phyloP scores from a whole-genome alignment of 2,797 vertebrate species.

The Sarcoramphus papa region DNA sequence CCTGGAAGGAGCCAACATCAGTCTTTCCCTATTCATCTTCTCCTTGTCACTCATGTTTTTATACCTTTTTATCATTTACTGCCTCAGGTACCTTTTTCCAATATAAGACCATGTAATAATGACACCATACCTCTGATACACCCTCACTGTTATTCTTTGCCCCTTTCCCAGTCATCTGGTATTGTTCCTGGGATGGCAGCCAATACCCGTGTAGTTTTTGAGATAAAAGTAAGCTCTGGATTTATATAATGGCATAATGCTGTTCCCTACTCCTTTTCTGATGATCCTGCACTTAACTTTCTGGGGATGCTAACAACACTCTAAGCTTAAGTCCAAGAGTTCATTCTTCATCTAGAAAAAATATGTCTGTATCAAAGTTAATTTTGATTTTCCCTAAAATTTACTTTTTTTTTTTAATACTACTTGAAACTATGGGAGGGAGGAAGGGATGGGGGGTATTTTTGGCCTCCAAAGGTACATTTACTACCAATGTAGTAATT shows the following conservation, averaged over 20 bases:
- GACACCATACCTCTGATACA: not conserved
- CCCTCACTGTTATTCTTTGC: not conserved
- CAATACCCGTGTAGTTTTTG: not conserved
- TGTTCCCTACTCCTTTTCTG: not conserved
- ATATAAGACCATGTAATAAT: accelerated
- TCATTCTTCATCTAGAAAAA: not conserved
- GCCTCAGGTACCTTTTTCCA: not conserved
- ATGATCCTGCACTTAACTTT: not conserved
- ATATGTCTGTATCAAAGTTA: not conserved
- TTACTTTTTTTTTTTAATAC: not conserved
- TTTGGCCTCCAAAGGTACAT: not conserved
- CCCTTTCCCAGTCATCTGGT: not conserved
- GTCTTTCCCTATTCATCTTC: not conserved
- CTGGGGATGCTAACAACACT: not conserved
- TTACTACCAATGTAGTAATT: not conserved
- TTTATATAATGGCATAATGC: not conserved
- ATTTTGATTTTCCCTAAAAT: not conserved
- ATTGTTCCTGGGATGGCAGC: not conserved
- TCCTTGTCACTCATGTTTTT: not conserved
- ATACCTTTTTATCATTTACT: not conserved
- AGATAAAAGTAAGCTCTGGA: not conserved
- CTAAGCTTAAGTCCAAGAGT: not conserved
- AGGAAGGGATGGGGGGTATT: not conserved
- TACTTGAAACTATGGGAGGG: not conserved
- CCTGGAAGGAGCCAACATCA: not conserved